Conservation (phyloP, 2,113 vertebrate genomes). For the Crocuta crocuta region DNA sequence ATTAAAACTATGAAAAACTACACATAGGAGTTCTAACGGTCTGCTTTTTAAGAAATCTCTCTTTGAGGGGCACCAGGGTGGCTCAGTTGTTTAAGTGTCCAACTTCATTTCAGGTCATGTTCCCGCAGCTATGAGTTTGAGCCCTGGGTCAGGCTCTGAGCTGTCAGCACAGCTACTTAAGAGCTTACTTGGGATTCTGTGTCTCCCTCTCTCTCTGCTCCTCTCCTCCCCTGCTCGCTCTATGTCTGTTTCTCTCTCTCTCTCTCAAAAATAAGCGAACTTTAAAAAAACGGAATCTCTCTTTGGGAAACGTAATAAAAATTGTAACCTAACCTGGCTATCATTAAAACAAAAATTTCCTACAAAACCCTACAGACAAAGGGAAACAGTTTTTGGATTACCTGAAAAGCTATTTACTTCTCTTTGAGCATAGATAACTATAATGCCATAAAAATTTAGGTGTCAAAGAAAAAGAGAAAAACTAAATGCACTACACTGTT, state of each 20-base stretch:
- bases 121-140: no score
- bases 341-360: slow-evolving; percentile 3
- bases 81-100: no score
- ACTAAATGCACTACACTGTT: neutral
- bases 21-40: neutral
- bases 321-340: neutral
- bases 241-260: no score
- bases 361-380: slow-evolving; percentile 10
- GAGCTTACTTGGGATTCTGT: no score
- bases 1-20: slow-evolving; percentile 14
- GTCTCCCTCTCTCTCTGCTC: no score
- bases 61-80: neutral
- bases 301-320: slow-evolving; percentile 25
- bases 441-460: slow-evolving; percentile 31
- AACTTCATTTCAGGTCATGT: no score
- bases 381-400: neutral
- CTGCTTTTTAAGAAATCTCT: slow-evolving; percentile 40
- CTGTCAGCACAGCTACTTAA: no score
- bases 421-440: slow-evolving; percentile 13
- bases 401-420: slow-evolving; percentile 36
- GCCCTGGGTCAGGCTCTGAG: no score
- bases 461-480: slow-evolving; percentile 39
- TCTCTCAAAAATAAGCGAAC: no score
- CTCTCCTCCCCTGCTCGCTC: no score
- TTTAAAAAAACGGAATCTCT: neutral